A percentile compares a stretch with the other conserved stretches of the same genome.
phyloP scores from a whole-genome alignment of 2,797 vertebrate genomes.

The Sebastiscus tertius region DNA sequence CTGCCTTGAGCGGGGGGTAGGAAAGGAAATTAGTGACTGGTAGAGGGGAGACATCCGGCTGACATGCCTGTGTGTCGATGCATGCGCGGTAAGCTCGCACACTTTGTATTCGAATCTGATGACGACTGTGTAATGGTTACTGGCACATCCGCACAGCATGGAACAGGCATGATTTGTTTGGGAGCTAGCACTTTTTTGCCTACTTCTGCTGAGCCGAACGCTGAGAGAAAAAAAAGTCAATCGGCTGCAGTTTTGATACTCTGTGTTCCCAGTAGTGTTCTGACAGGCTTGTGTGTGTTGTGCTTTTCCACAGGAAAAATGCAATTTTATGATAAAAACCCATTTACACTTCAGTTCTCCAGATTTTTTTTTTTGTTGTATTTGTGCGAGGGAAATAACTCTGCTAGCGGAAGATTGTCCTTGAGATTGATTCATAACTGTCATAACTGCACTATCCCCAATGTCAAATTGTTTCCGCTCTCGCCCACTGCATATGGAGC shows the following conservation, averaged over 20 bases:
- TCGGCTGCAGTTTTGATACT: slow-evolving; percentile 60
- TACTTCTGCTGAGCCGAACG: slow-evolving; percentile 59
- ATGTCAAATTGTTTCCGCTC: not conserved
- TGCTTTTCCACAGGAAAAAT: slow-evolving; percentile 23
- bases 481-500: not conserved
- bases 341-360: slow-evolving; percentile 15
- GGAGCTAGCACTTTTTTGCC: slow-evolving; percentile 56
- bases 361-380: not conserved
- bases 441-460: not conserved
- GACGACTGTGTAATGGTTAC: slow-evolving; percentile 27
- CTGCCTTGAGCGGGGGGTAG: slow-evolving; percentile 33
- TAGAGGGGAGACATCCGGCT: slow-evolving; percentile 51
- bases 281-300: slow-evolving; percentile 13
- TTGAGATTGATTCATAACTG: not conserved
- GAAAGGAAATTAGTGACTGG: slow-evolving; percentile 55
- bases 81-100: slow-evolving; percentile 15
- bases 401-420: not conserved
- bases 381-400: not conserved
- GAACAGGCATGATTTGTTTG: slow-evolving; percentile 31
- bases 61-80: slow-evolving; percentile 41
- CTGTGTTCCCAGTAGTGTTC: slow-evolving; percentile 20
- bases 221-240: slow-evolving; percentile 31
- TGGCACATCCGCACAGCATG: slow-evolving; percentile 55
- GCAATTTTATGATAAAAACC: slow-evolving; percentile 34
- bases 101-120: slow-evolving; percentile 42